These are phyloP conservation scores for Helleia helle DNA, from an alignment of 2,888 invertebrate species.

Conservation along the genomic window DNA sequence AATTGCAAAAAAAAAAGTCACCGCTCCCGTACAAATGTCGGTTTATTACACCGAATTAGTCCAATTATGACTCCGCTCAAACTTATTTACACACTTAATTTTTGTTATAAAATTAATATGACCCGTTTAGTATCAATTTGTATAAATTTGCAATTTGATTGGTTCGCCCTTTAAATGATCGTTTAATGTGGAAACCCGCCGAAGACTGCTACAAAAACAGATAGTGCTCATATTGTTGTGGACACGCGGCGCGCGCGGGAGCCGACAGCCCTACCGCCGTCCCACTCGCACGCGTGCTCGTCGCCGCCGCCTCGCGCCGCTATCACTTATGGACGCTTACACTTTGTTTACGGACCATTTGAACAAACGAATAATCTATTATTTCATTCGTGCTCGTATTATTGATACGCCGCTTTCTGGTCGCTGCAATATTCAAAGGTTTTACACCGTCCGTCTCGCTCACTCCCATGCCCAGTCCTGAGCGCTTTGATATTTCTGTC, in stretches of 20 bases:
- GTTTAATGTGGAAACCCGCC: slow-evolving; percentile 67
- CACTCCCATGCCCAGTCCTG: slow-evolving; percentile 11
- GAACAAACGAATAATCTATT: slow-evolving; percentile 74
- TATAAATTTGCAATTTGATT: slow-evolving; percentile 72
- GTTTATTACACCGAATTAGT: slow-evolving; percentile 69
- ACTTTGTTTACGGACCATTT: slow-evolving; percentile 71
- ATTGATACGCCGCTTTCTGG: slow-evolving; percentile 64
- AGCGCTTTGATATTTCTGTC: slow-evolving; percentile 25
- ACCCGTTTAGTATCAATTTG: slow-evolving; percentile 74
- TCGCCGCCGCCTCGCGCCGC: slow-evolving; percentile 34
- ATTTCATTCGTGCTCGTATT: slow-evolving; percentile 73
- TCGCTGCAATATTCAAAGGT: slow-evolving; percentile 60
- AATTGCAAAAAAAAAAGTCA: slow-evolving; percentile 32
- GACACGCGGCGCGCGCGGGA: slow-evolving; percentile 20
- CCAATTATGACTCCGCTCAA: slow-evolving; percentile 66
- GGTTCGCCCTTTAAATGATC: slow-evolving; percentile 71
- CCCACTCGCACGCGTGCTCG: slow-evolving; percentile 37
- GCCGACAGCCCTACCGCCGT: slow-evolving; percentile 26
- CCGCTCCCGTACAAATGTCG: slow-evolving; percentile 55
- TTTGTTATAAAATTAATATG: slow-evolving; percentile 75
- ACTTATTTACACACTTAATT: slow-evolving; percentile 75
- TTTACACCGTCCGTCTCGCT: slow-evolving; percentile 32
- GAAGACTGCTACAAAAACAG: slow-evolving; percentile 68
- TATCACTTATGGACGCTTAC: slow-evolving; percentile 67
- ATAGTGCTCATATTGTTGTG: slow-evolving; percentile 42